Base-by-base conservation (phyloP, 2,113 vertebrate species). In the Archilochus colubris region DNA sequence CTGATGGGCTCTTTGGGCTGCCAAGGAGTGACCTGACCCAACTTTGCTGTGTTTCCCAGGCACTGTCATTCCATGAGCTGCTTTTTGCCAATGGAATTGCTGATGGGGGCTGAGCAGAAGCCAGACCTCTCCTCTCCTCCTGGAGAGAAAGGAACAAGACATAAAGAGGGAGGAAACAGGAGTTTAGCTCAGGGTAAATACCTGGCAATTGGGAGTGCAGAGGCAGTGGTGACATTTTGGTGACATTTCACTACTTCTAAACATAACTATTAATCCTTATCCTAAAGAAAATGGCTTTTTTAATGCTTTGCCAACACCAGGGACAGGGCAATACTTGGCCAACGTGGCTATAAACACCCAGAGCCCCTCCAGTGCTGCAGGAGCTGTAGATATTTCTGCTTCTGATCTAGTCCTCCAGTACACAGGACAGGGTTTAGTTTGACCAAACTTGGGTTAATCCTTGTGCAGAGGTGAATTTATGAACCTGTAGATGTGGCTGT, bases 401-500 rank as follows among this genome's bases (percentile, higher is more conserved):
- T 55, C n/a, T 44, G 22, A 19, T 53, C 55, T 28, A 6, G 43
- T 51, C 61, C 33, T 51, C 15, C 87, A 82, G 82, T 10, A 14
- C 2, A 0, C 73, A 61, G 69, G 43, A 28, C 77, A 87, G 61
- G 3, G 0, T 28, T 70, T 30, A 7, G 19, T 17, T 46, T 10
- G 53, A 22, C 53, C 74, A 61, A 22, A 18, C 9, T 7, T 10
- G 6, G 3, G 30, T 27, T n/a, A n/a, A 54, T 62, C 63, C 76
- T 46, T 23, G 28, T 73, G 59, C 51, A 86, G 64, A 5, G 1
- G 1, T 5, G 3, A 53, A 38, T 31, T 63, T 6, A 3, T 17
- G 12, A 3, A 4, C 2, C 43, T 43, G 46, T 1, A 0, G 3
- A 1, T 11, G 0, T 4, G 7, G 4, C 23, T 21, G 12, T 14